These are phyloP conservation scores for Leucophenga montana DNA, from an alignment of 2,888 invertebrate species.

Conservation along the genomic window DNA sequence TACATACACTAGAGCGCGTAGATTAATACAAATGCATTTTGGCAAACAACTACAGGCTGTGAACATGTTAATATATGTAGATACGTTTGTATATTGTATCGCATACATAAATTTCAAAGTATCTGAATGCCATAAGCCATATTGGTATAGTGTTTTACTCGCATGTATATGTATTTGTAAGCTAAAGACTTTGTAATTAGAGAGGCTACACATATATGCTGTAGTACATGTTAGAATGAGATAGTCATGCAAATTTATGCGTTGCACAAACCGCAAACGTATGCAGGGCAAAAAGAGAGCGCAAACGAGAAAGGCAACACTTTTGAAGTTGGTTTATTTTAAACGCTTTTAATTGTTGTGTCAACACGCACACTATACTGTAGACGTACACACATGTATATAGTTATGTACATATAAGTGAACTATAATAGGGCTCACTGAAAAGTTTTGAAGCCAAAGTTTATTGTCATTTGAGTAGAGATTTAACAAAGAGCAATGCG, in stretches of 20 bases:
- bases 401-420: too few species aligned
- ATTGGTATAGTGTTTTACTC: neutral
- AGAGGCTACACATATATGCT: constrained; percentile 26
- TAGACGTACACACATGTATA: constrained; percentile 23
- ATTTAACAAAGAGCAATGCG: neutral
- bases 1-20: too few species aligned
- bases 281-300: constrained; percentile 37
- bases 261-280: constrained; percentile 50
- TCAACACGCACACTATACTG: constrained; percentile 52
- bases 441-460: constrained; percentile 33
- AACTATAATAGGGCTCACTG: constrained; percentile 40
- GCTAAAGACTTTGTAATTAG: constrained; percentile 66
- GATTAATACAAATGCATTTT: too few species aligned
- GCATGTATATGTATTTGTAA: constrained; percentile 29
- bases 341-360: constrained; percentile 67
- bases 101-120: constrained; percentile 33
- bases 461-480: neutral
- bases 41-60: neutral
- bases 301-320: neutral
- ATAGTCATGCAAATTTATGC: constrained; percentile 53
- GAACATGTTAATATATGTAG: constrained; percentile 37
- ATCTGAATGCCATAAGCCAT: constrained; percentile 58
- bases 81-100: constrained; percentile 12
- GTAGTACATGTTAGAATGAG: constrained; percentile 22
- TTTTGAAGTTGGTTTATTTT: constrained; percentile 57